A percentile compares a stretch with the other conserved stretches of the same genome.
These are phyloP conservation scores for Lerema accius DNA, from an alignment of 1,140 invertebrate genomes.

Conservation along the genomic window DNA sequence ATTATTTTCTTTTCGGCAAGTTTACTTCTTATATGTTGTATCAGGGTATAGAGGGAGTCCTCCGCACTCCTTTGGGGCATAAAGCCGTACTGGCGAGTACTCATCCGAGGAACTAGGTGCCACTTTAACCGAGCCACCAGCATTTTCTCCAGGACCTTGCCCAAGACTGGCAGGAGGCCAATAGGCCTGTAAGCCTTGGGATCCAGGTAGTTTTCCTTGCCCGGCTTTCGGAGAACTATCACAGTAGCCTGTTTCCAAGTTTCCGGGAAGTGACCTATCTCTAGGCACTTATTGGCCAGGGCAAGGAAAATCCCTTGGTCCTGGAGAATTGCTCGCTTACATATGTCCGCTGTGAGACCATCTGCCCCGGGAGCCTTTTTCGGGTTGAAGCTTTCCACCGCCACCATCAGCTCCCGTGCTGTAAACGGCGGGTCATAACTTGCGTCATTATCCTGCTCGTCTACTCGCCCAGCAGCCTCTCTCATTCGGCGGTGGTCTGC, in stretches of 20 bases:
- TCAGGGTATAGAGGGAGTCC: not conserved
- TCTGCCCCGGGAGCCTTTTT: not conserved
- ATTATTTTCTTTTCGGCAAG: not conserved
- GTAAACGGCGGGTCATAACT: not conserved
- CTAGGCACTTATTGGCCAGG: not conserved
- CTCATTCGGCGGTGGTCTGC: not conserved
- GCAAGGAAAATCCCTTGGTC: not conserved
- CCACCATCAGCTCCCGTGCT: not conserved
- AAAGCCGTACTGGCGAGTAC: not conserved
- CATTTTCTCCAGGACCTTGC: not conserved
- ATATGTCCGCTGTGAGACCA: not conserved
- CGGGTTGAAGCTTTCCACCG: not conserved
- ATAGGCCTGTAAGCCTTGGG: not conserved
- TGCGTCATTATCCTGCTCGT: not conserved
- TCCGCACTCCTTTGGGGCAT: not conserved
- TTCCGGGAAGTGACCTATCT: not conserved
- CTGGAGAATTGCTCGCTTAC: not conserved
- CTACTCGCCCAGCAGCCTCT: not conserved
- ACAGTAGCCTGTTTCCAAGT: not conserved
- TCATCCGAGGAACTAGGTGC: not conserved
- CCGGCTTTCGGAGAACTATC: not conserved
- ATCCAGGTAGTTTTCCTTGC: not conserved
- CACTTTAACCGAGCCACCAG: not conserved
- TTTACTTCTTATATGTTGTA: not conserved
- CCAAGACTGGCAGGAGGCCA: not conserved